Evolutionary conservation across 1,140 invertebrate genomes (phyloP).

Genomic region (Chionoecetes opilio): DNA sequence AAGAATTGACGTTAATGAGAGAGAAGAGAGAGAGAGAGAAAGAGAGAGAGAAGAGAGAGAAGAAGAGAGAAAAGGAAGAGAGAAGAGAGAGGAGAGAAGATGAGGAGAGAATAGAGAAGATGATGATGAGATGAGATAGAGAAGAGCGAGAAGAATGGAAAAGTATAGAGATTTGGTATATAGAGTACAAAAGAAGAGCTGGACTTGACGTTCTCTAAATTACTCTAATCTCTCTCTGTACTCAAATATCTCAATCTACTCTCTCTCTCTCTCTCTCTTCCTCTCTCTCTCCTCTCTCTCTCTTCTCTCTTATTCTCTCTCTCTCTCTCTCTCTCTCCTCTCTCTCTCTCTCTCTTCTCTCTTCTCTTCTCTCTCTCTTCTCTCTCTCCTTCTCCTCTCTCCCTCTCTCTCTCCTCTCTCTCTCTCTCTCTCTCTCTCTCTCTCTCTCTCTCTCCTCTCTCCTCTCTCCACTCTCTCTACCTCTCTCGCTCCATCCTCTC

Average conservation of each 20-base stretch:
- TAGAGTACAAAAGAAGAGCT: no score
- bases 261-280: background rate
- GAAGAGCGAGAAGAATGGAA: no score
- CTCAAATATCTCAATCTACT: background rate
- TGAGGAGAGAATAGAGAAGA: background rate
- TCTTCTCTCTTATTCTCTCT: background rate
- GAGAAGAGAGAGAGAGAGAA: no score
- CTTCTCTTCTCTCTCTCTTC: background rate
- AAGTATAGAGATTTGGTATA: no score
- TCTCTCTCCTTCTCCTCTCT: background rate
- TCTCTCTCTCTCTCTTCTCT: background rate
- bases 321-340: background rate
- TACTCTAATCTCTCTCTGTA: background rate
- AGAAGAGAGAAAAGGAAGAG: no score
- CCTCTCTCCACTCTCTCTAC: no score
- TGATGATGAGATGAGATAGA: no score
- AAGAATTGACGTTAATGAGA: no score
- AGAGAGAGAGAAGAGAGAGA: no score
- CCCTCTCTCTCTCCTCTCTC: background rate
- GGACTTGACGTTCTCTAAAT: no score
- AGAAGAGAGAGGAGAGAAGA: slow-evolving; percentile 16
- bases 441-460: no score
- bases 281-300: background rate
- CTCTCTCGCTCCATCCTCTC: no score
- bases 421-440: background rate